Conservation (phyloP, 1,140 invertebrate species). For the Drosophila sturtevanti region DNA sequence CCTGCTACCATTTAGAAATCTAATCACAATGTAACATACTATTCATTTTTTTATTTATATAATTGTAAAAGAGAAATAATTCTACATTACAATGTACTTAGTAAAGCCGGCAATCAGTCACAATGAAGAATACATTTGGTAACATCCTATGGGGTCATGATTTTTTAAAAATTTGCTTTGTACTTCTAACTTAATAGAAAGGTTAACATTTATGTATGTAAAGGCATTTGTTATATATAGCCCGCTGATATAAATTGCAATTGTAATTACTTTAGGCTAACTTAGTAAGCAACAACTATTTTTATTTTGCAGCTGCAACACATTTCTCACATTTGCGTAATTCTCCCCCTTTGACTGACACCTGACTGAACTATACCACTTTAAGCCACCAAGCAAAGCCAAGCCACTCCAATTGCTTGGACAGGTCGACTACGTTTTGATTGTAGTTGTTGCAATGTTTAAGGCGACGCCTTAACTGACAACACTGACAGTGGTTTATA, state of each 20-base stretch:
- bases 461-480: constrained; percentile 19
- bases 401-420: constrained; percentile 36
- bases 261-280: neutral
- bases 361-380: constrained; percentile 62
- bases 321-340: constrained; percentile 57
- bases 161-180: no score
- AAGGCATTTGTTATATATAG: neutral
- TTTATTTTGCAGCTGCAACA: constrained; percentile 40
- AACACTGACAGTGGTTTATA: neutral
- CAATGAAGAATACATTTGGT: no score
- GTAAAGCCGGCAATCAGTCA: no score
- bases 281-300: neutral
- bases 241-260: neutral
- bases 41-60: no score
- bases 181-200: no score
- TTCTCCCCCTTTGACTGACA: constrained; percentile 40
- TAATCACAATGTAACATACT: no score
- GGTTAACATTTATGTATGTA: neutral
- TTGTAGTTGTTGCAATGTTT: constrained; percentile 23
- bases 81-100: no score
- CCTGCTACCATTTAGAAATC: no score
- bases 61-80: no score
- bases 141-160: no score
- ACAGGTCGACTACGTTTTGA: constrained; percentile 44
- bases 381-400: constrained; percentile 1